phyloP scores from a whole-genome alignment of 2,797 vertebrate species.

The Eptatretus atami region DNA sequence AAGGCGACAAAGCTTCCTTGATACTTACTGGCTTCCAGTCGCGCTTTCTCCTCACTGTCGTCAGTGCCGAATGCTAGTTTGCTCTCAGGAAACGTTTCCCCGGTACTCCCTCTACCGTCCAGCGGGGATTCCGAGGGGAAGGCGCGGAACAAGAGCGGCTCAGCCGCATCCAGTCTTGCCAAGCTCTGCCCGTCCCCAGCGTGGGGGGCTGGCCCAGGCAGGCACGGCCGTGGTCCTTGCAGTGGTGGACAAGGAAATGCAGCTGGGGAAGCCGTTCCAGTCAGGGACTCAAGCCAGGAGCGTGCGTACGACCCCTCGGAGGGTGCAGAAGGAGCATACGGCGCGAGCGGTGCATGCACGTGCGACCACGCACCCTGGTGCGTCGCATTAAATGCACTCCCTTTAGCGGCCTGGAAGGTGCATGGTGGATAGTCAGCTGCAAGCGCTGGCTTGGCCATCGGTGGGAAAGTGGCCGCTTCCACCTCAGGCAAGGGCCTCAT shows the following conservation, averaged over 20 bases:
- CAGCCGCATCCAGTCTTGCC: not conserved
- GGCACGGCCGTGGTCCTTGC: slow-evolving; percentile 13
- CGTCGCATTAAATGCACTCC: slow-evolving; percentile 62
- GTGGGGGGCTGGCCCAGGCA: slow-evolving; percentile 22
- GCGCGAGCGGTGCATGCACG: slow-evolving; percentile 48
- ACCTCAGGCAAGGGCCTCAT: slow-evolving; percentile 39
- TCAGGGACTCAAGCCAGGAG: slow-evolving; percentile 63
- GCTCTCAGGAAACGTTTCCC: not conserved
- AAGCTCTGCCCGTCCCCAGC: not conserved
- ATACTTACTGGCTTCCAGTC: slow-evolving; percentile 2
- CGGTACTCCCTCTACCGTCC: not conserved
- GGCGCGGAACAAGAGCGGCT: slow-evolving; percentile 3
- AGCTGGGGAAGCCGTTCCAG: slow-evolving; percentile 54
- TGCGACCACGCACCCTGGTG: slow-evolving; percentile 37
- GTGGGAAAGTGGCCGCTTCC: slow-evolving; percentile 31
- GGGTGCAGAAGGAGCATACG: slow-evolving; percentile 37
- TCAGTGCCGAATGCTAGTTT: not conserved
- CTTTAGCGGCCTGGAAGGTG: slow-evolving; percentile 58
- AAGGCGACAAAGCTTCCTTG: not conserved
- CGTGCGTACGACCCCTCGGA: slow-evolving; percentile 69
- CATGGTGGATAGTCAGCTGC: slow-evolving; percentile 61
- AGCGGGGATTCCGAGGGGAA: not conserved
- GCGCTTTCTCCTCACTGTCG: not conserved
- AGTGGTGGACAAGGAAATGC: slow-evolving; percentile 51
- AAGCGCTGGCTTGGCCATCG: slow-evolving; percentile 36